phyloP scores from a whole-genome alignment of 2,888 invertebrate genomes.

The Halictus ligatus region DNA sequence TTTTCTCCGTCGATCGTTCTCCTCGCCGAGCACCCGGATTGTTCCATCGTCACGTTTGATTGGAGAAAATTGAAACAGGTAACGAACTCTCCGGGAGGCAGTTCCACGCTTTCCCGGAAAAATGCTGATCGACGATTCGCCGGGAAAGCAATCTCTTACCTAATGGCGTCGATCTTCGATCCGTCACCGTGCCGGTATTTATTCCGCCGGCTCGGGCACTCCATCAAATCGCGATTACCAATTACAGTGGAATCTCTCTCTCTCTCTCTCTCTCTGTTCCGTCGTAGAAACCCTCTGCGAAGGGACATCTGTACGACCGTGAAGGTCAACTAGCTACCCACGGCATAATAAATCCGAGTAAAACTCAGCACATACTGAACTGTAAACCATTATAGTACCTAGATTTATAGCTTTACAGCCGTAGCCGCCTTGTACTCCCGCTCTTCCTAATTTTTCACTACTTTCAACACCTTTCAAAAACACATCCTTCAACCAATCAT shows the following conservation, averaged over 20 bases:
- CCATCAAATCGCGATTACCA: constrained; percentile 1
- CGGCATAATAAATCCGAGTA: no score
- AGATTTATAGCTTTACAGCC: no score
- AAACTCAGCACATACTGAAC: no score
- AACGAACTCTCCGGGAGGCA: constrained; percentile 2
- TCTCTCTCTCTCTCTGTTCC: neutral
- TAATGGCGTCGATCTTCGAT: neutral
- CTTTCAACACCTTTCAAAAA: no score
- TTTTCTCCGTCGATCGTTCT: constrained; percentile 12
- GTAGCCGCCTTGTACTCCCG: no score
- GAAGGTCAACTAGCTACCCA: no score
- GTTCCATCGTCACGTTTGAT: constrained; percentile 18
- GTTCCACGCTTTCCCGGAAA: neutral
- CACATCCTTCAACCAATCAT: no score
- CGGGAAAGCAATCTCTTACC: neutral
- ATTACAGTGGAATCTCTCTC: neutral
- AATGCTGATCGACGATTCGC: constrained; percentile 4
- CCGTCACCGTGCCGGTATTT: neutral
- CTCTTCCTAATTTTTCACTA: no score
- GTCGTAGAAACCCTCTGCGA: no score
- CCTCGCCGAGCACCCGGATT: neutral
- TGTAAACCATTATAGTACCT: no score
- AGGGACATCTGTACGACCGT: no score
- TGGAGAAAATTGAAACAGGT: constrained; percentile 17
- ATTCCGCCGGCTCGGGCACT: neutral